A percentile compares a stretch with the other conserved stretches of the same genome.
These are phyloP conservation scores for Oscheius sp. DNA, from an alignment of 2,888 invertebrate species.

Conservation along the genomic window DNA sequence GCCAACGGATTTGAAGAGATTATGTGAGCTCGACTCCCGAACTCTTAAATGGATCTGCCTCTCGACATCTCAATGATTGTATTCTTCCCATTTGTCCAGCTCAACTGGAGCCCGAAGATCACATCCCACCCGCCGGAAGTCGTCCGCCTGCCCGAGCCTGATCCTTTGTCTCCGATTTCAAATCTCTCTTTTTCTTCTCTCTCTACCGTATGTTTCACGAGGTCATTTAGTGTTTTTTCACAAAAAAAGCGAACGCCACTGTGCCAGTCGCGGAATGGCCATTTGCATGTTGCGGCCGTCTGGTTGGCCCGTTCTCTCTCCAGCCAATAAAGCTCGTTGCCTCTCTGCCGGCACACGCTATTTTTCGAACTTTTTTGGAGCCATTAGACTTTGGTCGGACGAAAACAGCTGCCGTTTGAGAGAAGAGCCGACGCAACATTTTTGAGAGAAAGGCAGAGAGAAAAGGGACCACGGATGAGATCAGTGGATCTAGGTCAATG, in stretches of 20 bases:
- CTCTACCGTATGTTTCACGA: neutral
- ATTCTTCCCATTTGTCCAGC: too few species aligned
- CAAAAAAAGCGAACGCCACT: neutral
- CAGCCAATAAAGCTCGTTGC: constrained; percentile 5
- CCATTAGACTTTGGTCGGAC: constrained; percentile 23
- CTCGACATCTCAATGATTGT: too few species aligned
- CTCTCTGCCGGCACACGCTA: neutral
- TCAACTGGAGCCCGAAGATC: too few species aligned
- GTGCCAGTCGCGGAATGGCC: too few species aligned
- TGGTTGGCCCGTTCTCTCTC: constrained; percentile 12
- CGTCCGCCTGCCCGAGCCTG: too few species aligned
- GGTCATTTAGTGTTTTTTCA: neutral
- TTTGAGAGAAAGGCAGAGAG: neutral
- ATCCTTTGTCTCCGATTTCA: too few species aligned
- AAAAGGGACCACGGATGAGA: neutral
- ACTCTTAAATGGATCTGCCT: too few species aligned
- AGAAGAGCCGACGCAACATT: constrained; percentile 15
- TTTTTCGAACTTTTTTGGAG: constrained; percentile 13
- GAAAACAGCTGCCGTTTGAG: constrained; percentile 32
- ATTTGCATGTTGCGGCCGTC: constrained; percentile 17
- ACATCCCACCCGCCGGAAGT: too few species aligned
- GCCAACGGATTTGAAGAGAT: too few species aligned
- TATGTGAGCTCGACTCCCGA: too few species aligned
- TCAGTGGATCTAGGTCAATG: neutral
- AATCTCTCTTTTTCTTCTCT: too few species aligned